Evolutionary conservation across 2,888 invertebrate species (phyloP).

Genomic region (Villa cingulata): DNA sequence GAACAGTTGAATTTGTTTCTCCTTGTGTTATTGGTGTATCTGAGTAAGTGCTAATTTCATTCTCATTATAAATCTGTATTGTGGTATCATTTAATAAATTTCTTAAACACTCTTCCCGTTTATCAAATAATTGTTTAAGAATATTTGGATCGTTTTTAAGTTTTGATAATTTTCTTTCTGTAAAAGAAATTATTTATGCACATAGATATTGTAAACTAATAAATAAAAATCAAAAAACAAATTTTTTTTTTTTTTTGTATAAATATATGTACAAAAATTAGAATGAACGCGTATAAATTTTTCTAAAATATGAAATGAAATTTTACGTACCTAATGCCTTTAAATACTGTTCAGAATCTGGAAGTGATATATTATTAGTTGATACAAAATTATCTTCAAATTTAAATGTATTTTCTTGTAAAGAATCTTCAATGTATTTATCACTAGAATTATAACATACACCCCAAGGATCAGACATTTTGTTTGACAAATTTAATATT

Average conservation of each 20-base stretch:
- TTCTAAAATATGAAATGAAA: not conserved
- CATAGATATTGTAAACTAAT: too few relatives aligned
- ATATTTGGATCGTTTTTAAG: slow-evolving; percentile 38
- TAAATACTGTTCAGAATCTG: slow-evolving; percentile 36
- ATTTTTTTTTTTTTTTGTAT: not conserved
- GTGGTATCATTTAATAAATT: slow-evolving; percentile 32
- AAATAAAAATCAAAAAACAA: not conserved
- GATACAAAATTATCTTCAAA: slow-evolving; percentile 49
- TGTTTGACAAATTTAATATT: too few relatives aligned
- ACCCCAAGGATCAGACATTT: slow-evolving; percentile 25
- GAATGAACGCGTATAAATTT: too few relatives aligned
- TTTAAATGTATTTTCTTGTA: slow-evolving; percentile 11
- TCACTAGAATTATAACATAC: slow-evolving; percentile 16
- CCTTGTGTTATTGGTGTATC: slow-evolving; percentile 35
- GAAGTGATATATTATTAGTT: slow-evolving; percentile 35
- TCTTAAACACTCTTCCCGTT: slow-evolving; percentile 40
- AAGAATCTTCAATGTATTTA: slow-evolving; percentile 6
- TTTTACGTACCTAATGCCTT: slow-evolving; percentile 46
- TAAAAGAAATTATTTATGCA: not conserved
- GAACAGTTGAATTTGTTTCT: slow-evolving; percentile 22
- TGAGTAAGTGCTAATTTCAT: slow-evolving; percentile 28
- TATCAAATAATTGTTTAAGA: slow-evolving; percentile 38
- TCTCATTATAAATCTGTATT: slow-evolving; percentile 13
- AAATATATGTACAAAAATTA: too few relatives aligned
- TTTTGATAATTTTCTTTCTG: slow-evolving; percentile 37